A percentile compares a stretch with the other conserved stretches of the same genome.
Conservation (phyloP, 2,113 vertebrate species). For the Pelusios castaneus region DNA sequence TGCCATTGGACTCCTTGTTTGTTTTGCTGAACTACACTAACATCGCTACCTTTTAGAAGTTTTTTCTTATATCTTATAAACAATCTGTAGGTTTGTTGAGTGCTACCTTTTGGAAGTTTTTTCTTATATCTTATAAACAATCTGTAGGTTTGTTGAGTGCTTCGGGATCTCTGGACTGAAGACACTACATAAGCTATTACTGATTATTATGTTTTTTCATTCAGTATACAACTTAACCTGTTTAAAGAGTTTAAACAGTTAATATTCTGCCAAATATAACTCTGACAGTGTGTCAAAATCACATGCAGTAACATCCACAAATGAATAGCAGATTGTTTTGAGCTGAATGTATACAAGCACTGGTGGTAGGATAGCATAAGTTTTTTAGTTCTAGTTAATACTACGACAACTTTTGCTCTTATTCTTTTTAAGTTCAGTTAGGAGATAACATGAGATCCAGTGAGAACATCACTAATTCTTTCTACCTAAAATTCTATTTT, state of each 20-base stretch:
- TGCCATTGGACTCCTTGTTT: too few species aligned
- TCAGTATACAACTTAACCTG: slow-evolving; percentile 9
- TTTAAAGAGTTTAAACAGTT: background rate
- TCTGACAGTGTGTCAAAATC: slow-evolving; percentile 35
- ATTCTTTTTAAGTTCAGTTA: slow-evolving; percentile 7
- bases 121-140: background rate
- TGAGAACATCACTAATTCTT: background rate
- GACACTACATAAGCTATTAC: background rate
- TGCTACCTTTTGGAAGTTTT: too few species aligned
- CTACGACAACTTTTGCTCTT: slow-evolving; percentile 1
- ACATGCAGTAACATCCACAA: slow-evolving; percentile 33
- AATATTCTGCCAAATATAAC: slow-evolving; percentile 18
- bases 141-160: background rate
- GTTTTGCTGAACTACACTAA: too few species aligned
- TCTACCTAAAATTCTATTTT: background rate
- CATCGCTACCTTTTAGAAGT: too few species aligned
- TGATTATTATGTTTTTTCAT: slow-evolving; percentile 14
- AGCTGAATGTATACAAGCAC: slow-evolving; percentile 38
- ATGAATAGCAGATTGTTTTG: slow-evolving; percentile 63
- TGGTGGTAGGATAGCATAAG: background rate
- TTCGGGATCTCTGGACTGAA: background rate
- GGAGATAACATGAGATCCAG: background rate
- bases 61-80: background rate
- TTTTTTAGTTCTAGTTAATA: slow-evolving; percentile 39
- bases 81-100: background rate